Evolutionary conservation across 1,140 invertebrate genomes (phyloP), one percentile per base, ranked within the genome.

Genomic region (Manduca sexta): DNA sequence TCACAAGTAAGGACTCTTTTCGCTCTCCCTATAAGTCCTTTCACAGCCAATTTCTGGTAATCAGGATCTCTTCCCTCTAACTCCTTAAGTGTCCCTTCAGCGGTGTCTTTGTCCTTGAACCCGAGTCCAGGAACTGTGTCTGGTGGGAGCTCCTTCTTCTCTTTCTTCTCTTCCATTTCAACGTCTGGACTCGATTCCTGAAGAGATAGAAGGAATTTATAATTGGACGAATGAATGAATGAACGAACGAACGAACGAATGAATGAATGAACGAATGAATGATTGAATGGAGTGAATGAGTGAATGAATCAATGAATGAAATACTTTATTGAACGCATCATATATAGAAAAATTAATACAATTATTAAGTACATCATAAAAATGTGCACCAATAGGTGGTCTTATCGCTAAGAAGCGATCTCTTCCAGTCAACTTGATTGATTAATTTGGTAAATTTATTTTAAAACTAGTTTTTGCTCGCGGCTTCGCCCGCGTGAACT

Each of bases 51-150:
- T 58, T 86, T 87, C 69, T 91, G 90, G 67, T 91, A 91, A 46
- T 91, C 90, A 1, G 90, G 90, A 81, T 91, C 90, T 30, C 90
- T 74, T 2, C 89, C 90, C 62, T 90, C 87, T 45, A 91, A 73
- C 68, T 86, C 88, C 69, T 78, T 78, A 3, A 89, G 52, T 0
- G 87, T 88, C 3, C 71, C 74, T 39, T 85, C 74, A 1, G 86
- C 88, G 0, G 77, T 39, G 6, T 86, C 88, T 62, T 88, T 88
- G 66, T 91, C 90, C 67, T 91, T 91, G 69, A 91, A 91, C 7
- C 90, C 90, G 39, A 91, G 67, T 0, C 90, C 90, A 2, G 88
- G 89, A 7, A 91, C 90, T 2, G 84, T 87, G 46, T 89, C 88
- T 7, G 88, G 53, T 0, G 81, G 71, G 0, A 67, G 51, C 3